A percentile compares a stretch with the other conserved stretches of the same genome.
These are phyloP conservation scores for Cisticola juncidis DNA, from an alignment of 2,113 vertebrate species.

Conservation along the genomic window DNA sequence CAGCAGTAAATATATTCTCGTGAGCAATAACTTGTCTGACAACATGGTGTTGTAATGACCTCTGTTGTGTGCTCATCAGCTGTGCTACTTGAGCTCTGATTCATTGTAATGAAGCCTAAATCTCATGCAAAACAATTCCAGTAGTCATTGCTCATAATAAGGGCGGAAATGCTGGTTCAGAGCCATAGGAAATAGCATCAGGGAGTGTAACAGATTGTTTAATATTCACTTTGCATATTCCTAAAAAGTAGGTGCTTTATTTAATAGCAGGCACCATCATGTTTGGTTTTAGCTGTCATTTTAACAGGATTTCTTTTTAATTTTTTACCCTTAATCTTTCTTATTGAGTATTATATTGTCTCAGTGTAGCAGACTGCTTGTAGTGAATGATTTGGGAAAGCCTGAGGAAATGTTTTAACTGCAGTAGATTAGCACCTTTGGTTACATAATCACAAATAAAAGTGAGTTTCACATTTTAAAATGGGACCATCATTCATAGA, in stretches of 20 bases:
- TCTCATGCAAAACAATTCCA: not conserved
- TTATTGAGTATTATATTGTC: not conserved
- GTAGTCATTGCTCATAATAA: not conserved
- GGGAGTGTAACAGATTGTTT: slow-evolving; percentile 14
- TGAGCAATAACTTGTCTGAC: slow-evolving; percentile 29
- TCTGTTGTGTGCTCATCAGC: not conserved
- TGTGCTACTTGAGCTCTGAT: slow-evolving; percentile 38
- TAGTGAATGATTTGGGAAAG: not conserved
- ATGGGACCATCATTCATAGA: not conserved
- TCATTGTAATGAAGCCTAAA: slow-evolving; percentile 28
- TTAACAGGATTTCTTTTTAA: not conserved
- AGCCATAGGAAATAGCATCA: slow-evolving; percentile 1
- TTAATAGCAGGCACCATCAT: not conserved
- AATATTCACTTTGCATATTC: slow-evolving; percentile 43
- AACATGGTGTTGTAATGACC: slow-evolving; percentile 25
- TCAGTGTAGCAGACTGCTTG: not conserved
- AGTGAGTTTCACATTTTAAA: not conserved
- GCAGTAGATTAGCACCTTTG: not conserved
- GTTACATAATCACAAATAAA: not conserved
- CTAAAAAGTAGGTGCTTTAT: slow-evolving; percentile 32
- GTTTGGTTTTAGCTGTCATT: not conserved
- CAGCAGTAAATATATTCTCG: not conserved
- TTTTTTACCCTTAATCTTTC: not conserved
- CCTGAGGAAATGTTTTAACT: not conserved
- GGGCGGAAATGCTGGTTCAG: not conserved